Conservation (phyloP, 1,140 invertebrate species). For the Vanessa atalanta region DNA sequence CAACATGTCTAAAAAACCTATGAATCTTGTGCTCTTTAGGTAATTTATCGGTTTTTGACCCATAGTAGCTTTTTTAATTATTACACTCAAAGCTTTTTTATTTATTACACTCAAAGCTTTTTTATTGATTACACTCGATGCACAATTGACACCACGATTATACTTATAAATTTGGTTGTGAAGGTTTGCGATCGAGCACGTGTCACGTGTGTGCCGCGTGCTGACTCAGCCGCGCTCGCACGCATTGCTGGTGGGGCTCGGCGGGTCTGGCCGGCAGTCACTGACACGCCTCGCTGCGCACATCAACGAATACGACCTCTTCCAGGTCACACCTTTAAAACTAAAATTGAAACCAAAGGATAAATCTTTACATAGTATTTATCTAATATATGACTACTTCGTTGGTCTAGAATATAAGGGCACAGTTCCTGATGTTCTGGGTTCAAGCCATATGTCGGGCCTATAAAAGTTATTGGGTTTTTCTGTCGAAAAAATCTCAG, state of each 20-base stretch:
- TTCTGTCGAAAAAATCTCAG: too few species aligned
- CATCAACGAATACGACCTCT: constrained; percentile 96
- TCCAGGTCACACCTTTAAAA: constrained; percentile 69
- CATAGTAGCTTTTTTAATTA: not conserved
- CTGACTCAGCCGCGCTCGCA: constrained; percentile 95
- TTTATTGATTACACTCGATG: not conserved
- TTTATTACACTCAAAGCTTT: not conserved
- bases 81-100: not conserved
- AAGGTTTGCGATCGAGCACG: constrained; percentile 96
- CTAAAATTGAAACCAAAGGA: not conserved
- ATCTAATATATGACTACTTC: not conserved
- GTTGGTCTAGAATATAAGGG: too few species aligned
- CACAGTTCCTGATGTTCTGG: too few species aligned
- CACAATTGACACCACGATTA: too few species aligned
- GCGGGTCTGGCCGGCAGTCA: constrained; percentile 95
- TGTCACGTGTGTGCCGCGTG: constrained; percentile 94
- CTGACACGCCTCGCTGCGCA: constrained; percentile 93
- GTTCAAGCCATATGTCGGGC: too few species aligned
- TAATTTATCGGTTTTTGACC: constrained; percentile 14
- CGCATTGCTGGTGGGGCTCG: constrained; percentile 92
- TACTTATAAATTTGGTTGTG: not conserved
- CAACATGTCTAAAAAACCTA: constrained; percentile 97
- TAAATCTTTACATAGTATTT: too few species aligned
- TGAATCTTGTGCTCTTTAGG: constrained; percentile 97
- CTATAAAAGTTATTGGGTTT: too few species aligned